Evolutionary conservation across 37 sponge, comb jelly and placozoan species (phyloP), one percentile per base, ranked within the genome.

Genomic region (Theonella swinhoei): DNA sequence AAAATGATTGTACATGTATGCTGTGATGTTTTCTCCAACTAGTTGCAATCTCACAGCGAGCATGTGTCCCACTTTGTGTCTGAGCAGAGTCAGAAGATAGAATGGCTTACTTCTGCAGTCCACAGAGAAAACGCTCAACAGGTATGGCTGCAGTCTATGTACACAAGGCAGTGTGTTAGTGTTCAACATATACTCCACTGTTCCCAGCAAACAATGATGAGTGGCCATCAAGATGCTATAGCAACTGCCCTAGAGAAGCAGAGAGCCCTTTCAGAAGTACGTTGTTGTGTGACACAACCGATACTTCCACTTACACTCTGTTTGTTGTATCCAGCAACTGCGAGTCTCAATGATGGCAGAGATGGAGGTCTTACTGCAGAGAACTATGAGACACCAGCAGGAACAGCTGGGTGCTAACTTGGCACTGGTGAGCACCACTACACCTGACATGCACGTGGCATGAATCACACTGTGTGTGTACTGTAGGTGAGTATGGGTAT

Each of bases 291-390:
- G 3, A 36, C 17, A 75, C 32, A 7, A 19, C 42, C 37, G 37
- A 35, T 36, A 34, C n/a, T n/a, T n/a, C n/a, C n/a, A n/a, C n/a
- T n/a, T n/a, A 47, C 54, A 47, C 54, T 7, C 14, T 14, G 11
- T 47, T 47, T 7, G 14, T 17, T 47, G 7, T 4, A 3, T 35
- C n/a, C 64, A 86, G 87, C 34, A 72, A 63, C 71, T 86, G 9
- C 79, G 78, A 24, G 65, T 41, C 41, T 86, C 87, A 22, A 32
- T 86, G 26, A 34, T 79, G 65, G 32, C 43, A 33, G 65, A 68
- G 33, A 14, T 86, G 42, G 67, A 66, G 26, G 20, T 17, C 9
- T 31, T 86, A 19, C 64, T 86, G 42, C 80, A 79, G 43, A 73
- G 25, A 24, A 70, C 80, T 3, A 30, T 70, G 65, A 41, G 62